Evolutionary conservation across 2,797 vertebrate genomes (phyloP).

Genomic region (Diglossa cyanea): DNA sequence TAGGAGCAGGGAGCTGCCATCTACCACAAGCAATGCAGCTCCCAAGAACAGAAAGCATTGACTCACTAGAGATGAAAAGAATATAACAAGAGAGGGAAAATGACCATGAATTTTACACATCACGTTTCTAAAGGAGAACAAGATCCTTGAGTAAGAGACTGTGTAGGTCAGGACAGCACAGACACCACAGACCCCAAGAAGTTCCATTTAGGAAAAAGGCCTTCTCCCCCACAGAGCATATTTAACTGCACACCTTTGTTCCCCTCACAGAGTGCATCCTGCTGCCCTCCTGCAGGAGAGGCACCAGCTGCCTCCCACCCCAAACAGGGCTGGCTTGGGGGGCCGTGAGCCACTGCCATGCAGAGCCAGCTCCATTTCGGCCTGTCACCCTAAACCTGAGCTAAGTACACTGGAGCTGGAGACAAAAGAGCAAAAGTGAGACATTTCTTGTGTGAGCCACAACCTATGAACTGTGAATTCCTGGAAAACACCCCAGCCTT

Average conservation of each 20-base stretch:
- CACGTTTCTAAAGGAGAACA: background rate
- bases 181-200: fast-evolving
- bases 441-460: background rate
- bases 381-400: background rate
- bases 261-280: fast-evolving
- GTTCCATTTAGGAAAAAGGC: background rate
- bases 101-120: background rate
- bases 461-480: background rate
- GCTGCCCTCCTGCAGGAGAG: background rate
- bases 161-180: background rate
- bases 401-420: fast-evolving
- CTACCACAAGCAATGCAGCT: background rate
- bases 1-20: background rate
- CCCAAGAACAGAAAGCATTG: background rate
- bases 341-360: fast-evolving
- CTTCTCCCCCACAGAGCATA: background rate
- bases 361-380: fast-evolving
- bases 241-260: background rate
- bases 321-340: fast-evolving
- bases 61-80: background rate
- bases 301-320: background rate
- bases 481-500: background rate
- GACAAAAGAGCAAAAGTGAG: fast-evolving
- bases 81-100: background rate
- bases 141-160: background rate